Percentiles rank a stretch among this genome's conserved stretches.
These are phyloP conservation scores for Xestobium rufovillosum DNA, from an alignment of 2,888 invertebrate genomes.

Conservation along the genomic window DNA sequence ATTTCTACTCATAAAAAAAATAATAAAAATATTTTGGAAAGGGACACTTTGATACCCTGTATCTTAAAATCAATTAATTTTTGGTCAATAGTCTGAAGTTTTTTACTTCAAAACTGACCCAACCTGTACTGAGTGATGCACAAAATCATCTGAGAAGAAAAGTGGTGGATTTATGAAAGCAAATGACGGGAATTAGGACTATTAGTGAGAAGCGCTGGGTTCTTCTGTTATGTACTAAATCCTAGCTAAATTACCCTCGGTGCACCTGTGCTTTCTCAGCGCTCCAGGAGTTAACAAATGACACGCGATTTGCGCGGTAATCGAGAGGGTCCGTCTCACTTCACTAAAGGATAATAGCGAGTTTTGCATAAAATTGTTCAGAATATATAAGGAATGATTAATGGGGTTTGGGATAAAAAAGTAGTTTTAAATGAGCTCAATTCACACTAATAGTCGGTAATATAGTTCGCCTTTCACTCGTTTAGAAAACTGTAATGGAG, in stretches of 20 bases:
- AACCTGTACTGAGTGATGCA: too few species aligned
- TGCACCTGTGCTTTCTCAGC: conserved; percentile 39
- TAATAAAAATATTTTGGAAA: too few species aligned
- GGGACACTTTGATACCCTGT: too few species aligned
- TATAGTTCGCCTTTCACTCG: too few species aligned
- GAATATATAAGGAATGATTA: conserved; percentile 37
- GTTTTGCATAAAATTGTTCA: conserved; percentile 39
- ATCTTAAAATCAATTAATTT: too few species aligned
- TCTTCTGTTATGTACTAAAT: conserved; percentile 32
- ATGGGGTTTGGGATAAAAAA: conserved; percentile 32
- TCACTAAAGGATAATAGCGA: conserved; percentile 32
- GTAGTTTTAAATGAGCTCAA: conserved; percentile 35
- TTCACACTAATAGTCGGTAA: too few species aligned
- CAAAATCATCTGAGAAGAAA: too few species aligned
- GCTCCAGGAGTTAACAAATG: conserved; percentile 40
- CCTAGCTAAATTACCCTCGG: conserved; percentile 38
- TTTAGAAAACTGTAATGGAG: too few species aligned
- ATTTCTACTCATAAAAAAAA: too few species aligned
- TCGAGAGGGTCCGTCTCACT: conserved; percentile 36
- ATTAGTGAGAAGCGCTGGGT: conserved; percentile 20
- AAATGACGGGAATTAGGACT: conserved; percentile 14
- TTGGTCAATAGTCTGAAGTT: too few species aligned
- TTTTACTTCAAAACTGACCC: too few species aligned
- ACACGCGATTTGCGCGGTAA: conserved; percentile 41
- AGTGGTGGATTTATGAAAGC: too few species aligned